These are phyloP conservation scores for Asarcornis scutulata DNA, from an alignment of 2,113 vertebrate genomes.

Conservation along the genomic window DNA sequence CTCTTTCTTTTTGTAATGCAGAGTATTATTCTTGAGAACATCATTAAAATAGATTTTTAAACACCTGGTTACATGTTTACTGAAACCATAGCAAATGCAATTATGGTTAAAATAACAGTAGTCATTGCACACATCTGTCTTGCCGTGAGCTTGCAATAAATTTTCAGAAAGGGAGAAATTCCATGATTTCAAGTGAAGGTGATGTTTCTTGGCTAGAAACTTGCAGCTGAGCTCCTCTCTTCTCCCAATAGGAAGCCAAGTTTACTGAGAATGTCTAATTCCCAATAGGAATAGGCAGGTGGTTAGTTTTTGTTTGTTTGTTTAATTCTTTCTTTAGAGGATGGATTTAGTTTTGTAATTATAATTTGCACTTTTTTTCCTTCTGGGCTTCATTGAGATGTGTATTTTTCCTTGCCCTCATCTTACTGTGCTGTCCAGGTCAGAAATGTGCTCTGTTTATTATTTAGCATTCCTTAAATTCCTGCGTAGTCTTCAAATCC, in stretches of 20 bases:
- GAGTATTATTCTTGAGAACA: slow-evolving; percentile 71
- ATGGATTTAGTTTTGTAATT: neutral
- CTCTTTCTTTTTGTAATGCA: slow-evolving; percentile 76
- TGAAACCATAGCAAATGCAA: neutral
- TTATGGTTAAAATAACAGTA: neutral
- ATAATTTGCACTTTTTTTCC: neutral
- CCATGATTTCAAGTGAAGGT: neutral
- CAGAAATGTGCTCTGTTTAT: neutral
- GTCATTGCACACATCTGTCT: neutral
- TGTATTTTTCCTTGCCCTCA: neutral
- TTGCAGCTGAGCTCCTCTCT: neutral
- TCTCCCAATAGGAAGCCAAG: neutral
- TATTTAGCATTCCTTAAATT: neutral
- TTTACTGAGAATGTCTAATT: neutral
- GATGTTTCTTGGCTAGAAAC: neutral
- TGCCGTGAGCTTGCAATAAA: neutral
- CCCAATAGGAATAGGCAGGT: too few relatives aligned
- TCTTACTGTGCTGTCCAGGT: neutral
- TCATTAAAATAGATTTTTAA: slow-evolving; percentile 81
- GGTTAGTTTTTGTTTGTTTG: too few relatives aligned
- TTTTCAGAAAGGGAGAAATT: neutral
- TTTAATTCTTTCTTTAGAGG: neutral
- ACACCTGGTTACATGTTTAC: slow-evolving; percentile 20
- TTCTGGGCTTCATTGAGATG: neutral
- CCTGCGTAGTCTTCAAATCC: neutral